Base-by-base conservation (phyloP, 1,140 invertebrate species). In the Philotrypesis tridentata region DNA sequence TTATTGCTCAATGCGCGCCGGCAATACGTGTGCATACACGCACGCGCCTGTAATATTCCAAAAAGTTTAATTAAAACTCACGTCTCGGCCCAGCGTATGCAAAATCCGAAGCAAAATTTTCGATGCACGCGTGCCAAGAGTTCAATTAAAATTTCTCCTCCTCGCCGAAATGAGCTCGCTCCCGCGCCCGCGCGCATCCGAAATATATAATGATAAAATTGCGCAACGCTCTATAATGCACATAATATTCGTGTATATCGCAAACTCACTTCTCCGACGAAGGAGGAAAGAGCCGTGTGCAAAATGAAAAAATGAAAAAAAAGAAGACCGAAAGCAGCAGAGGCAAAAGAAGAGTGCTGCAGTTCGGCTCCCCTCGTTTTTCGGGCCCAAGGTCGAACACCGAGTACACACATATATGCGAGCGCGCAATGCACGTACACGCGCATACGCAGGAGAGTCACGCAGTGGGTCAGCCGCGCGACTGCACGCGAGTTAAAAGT, bases 391-490 rank as follows among this genome's bases (percentile, higher is more conserved):
- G 89, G 89, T 89, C 89, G 89, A 85, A 85, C 82, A 17, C 21
- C 31, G n/a, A 6, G n/a, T n/a, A 55, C 21, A 55, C 21, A n/a
- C 21, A n/a, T n/a, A 55, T 17, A 55, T n/a, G 43, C 9, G 9
- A 37, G 14, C 33, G 9, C 33, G 33, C 9, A 37, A 9, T 37
- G 9, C 14, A 23, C 6, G 55, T 23, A 61, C 55, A 61, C 55
- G n/a, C n/a, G n/a, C n/a, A n/a, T n/a, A n/a, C n/a, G n/a, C n/a
- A n/a, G n/a, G n/a, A n/a, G n/a, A n/a, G n/a, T 61, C 31, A 40
- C 43, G 83, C 88, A 89, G 87, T 89, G 88, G 88, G 89, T 89
- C 89, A 89, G 88, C 88, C 86, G 87, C 86, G 85, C 88, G 82
- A 73, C 83, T 82, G 83, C 81, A 71, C 55, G 55, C 79, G 76